Base-by-base conservation (phyloP, 2,113 vertebrate species). In the Jacana jacana region DNA sequence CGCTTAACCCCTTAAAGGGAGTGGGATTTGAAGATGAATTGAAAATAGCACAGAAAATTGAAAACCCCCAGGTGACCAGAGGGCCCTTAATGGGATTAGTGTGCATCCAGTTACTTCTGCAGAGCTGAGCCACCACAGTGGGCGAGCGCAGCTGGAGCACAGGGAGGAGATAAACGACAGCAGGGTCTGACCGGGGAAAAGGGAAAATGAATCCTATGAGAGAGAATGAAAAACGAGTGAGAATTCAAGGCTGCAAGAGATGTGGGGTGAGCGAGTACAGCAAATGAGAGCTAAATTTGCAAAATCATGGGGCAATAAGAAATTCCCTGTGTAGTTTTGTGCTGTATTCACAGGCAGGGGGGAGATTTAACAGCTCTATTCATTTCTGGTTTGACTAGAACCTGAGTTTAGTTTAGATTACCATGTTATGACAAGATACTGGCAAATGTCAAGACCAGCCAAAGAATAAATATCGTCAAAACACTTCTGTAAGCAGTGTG, bases 1-100 rank as follows among this genome's bases (percentile, higher is more conserved):
- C 80, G 51, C 83, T 95, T 97, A 95, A 96, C 94, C 89, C 86
- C 72, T 95, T 86, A 88, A 72, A 75, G 31, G 81, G 69, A 83
- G 88, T 28, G 24, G 89, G 87, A 84, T 91, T 65, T 85, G 60
- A n/a, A 95, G 63, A 89, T 44, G 68, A 95, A 95, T 82, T 68
- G 73, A 84, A 95, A 95, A 89, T 42, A 79, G 79, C 42, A 27
- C 1, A 5, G 83, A 83, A 91, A 93, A 93, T 49, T 51, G 60
- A 55, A 86, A 75, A 60, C 8, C 28, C 70, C 52, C 66, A 90
- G 76, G 87, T 94, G 77, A 66, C 66, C 81, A 37, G 37, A 65
- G 44, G 76, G 75, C 8, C 55, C 58, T 69, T 91, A 86, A 92
- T 64, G 68, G 80, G 86, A 91, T 93, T 76, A 84, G n/a, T 9